Evolutionary conservation across 2,888 invertebrate genomes (phyloP), one percentile per base, ranked within the genome.

Genomic region (Morinoia aosen): DNA sequence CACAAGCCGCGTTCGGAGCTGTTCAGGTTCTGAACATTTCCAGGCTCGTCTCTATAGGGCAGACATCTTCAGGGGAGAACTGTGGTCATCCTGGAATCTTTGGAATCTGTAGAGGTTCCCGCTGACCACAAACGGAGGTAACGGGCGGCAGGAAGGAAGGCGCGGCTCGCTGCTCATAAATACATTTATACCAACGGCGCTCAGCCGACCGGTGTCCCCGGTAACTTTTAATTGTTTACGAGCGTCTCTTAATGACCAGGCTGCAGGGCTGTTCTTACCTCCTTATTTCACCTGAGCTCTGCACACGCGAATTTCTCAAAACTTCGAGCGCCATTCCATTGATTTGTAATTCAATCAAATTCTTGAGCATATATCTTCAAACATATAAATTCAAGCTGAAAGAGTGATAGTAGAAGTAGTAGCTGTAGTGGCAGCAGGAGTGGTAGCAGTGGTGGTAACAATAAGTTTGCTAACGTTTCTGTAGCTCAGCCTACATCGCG

Each of bases 61-160:
- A 48, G 57, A 48, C 93, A 56, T 93, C 93, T 93, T 93, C 93
- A 12, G 93, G 93, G 93, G 93, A 57, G 57, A 93, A 57, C 39
- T 93, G 93, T 48, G 93, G 93, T 93, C 93, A 93, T 93, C 93
- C 93, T 57, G 93, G 93, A 93, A 93, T 93, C 93, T 57, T 93
- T 93, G 93, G 93, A 93, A 93, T 93, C 57, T 57, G 58, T 39
- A 40, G 90, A 93, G 56, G 57, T 93, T 57, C 57, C n/a, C 39
- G 57, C 56, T 57, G 93, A 93, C 93, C 93, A 33, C 93, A 93
- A 40, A 48, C 90, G 93, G 19, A n/a, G 48, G 93, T 93, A 93
- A 93, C 93, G 93, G 93, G 48, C 57, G 93, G n/a, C 57, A 56
- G 56, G 93, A 93, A 93, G 93, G 93, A 93, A 93, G 93, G n/a